These are phyloP conservation scores for Heterotis niloticus DNA, from an alignment of 2,113 vertebrate species.

Conservation along the genomic window DNA sequence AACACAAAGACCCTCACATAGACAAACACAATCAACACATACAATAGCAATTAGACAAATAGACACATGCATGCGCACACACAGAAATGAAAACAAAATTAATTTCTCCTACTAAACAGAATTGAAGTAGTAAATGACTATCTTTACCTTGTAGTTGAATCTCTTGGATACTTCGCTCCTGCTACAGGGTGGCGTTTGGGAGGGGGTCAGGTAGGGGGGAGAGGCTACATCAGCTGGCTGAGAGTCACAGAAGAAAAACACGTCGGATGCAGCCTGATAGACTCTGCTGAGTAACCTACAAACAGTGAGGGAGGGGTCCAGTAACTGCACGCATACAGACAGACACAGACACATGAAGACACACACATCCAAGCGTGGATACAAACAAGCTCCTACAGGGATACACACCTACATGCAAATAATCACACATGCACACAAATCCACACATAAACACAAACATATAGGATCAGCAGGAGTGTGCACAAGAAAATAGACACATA, in stretches of 20 bases:
- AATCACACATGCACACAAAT: slow-evolving; percentile 21
- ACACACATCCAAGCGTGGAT: slow-evolving; percentile 13
- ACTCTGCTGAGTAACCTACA: neutral
- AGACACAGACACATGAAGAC: neutral
- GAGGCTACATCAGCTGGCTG: slow-evolving; percentile 37
- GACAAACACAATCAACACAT: neutral
- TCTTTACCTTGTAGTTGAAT: slow-evolving; percentile 65
- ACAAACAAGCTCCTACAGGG: slow-evolving; percentile 13
- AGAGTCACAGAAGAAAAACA: neutral
- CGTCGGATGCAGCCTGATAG: neutral
- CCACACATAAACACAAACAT: neutral
- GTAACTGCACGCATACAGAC: neutral
- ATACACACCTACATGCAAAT: slow-evolving; percentile 22
- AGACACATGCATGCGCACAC: too few species aligned
- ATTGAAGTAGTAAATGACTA: slow-evolving; percentile 26
- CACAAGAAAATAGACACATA: too few species aligned
- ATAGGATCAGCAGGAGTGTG: neutral
- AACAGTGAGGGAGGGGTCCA: neutral
- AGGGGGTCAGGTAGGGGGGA: slow-evolving; percentile 43
- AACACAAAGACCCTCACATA: too few species aligned
- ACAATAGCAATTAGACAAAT: neutral
- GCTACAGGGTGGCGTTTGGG: slow-evolving; percentile 48
- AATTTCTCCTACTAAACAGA: neutral
- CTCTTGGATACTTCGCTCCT: slow-evolving; percentile 51
- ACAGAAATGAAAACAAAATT: neutral